Evolutionary conservation across 2,888 invertebrate genomes (phyloP).

Genomic region (Corythucha ciliata): DNA sequence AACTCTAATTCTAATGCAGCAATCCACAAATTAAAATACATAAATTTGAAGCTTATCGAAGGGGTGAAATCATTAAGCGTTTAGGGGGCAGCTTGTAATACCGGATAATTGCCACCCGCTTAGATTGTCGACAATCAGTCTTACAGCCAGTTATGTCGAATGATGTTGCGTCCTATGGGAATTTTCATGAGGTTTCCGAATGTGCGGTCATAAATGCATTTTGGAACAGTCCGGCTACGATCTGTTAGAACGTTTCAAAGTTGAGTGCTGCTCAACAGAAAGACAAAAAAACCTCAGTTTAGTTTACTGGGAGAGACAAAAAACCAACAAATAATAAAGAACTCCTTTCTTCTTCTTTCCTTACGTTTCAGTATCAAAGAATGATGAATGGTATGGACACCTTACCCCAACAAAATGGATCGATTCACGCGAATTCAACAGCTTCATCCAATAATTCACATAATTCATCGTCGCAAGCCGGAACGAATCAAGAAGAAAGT

Average conservation of each 20-base stretch:
- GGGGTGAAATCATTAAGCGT: no score
- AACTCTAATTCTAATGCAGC: no score
- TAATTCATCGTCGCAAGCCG: slow-evolving; percentile 41
- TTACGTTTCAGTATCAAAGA: slow-evolving; percentile 34
- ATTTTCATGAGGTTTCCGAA: no score
- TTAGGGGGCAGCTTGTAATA: no score
- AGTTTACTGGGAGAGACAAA: background rate
- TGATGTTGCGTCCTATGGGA: no score
- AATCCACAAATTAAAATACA: no score
- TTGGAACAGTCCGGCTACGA: background rate
- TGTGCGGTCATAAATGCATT: no score
- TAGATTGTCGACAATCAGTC: no score
- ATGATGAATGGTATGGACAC: slow-evolving; percentile 77
- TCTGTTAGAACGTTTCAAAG: background rate
- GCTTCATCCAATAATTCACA: slow-evolving; percentile 39
- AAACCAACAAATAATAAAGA: no score
- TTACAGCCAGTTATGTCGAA: no score
- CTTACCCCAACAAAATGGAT: slow-evolving; percentile 74
- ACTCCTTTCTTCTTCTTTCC: slow-evolving; percentile 13
- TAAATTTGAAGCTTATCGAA: no score
- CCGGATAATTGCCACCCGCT: no score
- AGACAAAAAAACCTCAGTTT: background rate
- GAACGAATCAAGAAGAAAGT: slow-evolving; percentile 73
- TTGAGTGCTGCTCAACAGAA: background rate
- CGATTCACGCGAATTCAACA: slow-evolving; percentile 41